These are phyloP conservation scores for Drosophila asahinai DNA, from an alignment of 1,140 invertebrate species.

Conservation along the genomic window DNA sequence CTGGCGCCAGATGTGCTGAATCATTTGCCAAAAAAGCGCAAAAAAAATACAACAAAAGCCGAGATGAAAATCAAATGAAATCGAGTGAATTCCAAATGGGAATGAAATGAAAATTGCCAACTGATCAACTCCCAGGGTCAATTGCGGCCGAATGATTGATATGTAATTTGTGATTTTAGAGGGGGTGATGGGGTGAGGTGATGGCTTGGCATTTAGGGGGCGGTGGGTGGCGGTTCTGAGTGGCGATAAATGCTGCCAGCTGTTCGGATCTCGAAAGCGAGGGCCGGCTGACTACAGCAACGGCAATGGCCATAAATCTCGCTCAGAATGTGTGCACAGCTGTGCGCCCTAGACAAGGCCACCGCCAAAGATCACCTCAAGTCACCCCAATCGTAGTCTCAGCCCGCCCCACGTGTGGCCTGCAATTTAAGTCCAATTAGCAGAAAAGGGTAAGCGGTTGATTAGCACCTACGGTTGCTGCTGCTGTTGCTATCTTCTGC, in stretches of 20 bases:
- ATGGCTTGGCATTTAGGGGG: neutral
- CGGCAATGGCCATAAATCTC: conserved; percentile 48
- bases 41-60: neutral
- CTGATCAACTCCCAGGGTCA: conserved; percentile 41
- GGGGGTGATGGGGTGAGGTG: neutral
- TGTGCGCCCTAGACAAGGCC: conserved; percentile 70
- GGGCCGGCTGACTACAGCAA: conserved; percentile 27
- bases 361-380: conserved; percentile 18
- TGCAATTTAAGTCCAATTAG: conserved; percentile 77
- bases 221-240: conserved; percentile 7
- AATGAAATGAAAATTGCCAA: conserved; percentile 43
- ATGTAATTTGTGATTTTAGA: conserved; percentile 46
- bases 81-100: conserved; percentile 28
- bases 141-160: conserved; percentile 59
- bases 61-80: conserved; percentile 32
- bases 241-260: conserved; percentile 69
- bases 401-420: neutral
- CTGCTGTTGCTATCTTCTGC: neutral
- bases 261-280: conserved; percentile 32
- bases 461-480: conserved; percentile 55
- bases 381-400: neutral
- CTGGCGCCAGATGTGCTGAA: conserved; percentile 44
- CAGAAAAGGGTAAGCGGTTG: conserved; percentile 65
- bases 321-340: conserved; percentile 64
- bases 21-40: conserved; percentile 26